A percentile compares a stretch with the other conserved stretches of the same genome.
These are phyloP conservation scores for Genyomyrus donnyi DNA, from an alignment of 2,113 vertebrate genomes.

Conservation along the genomic window DNA sequence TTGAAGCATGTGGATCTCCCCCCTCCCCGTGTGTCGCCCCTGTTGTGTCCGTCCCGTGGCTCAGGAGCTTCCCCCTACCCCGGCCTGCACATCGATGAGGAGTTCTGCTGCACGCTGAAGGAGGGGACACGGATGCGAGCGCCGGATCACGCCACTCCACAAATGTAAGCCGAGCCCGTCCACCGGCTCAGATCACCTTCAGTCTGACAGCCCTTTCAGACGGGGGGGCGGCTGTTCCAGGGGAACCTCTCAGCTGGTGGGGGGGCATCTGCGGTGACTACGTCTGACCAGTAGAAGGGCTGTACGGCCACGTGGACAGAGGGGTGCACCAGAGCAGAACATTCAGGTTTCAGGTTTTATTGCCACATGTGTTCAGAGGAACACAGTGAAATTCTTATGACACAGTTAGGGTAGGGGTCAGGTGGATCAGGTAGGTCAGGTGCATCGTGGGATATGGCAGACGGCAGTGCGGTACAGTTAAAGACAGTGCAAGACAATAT, in stretches of 20 bases:
- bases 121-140: conserved; percentile 86
- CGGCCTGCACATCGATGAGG: conserved; percentile 85
- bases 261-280: neutral
- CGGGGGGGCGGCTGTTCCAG: neutral
- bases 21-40: neutral
- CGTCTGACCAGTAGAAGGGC: neutral
- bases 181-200: neutral
- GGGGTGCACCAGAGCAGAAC: neutral
- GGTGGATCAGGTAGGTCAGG: neutral
- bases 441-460: neutral
- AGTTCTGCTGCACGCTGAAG: conserved; percentile 85
- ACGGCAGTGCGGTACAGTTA: neutral
- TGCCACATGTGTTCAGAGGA: neutral
- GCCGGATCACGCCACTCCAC: conserved; percentile 81
- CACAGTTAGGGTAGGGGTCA: neutral
- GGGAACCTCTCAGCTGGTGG: neutral
- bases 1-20: neutral
- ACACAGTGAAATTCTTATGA: neutral
- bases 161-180: conserved; percentile 68
- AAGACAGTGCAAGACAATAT: neutral
- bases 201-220: neutral
- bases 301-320: neutral
- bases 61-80: conserved; percentile 88
- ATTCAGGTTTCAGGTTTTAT: neutral
- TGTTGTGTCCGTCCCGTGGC: neutral